Evolutionary conservation across 2,888 invertebrate species (phyloP).

Genomic region (Trypoxylon attenuatum): DNA sequence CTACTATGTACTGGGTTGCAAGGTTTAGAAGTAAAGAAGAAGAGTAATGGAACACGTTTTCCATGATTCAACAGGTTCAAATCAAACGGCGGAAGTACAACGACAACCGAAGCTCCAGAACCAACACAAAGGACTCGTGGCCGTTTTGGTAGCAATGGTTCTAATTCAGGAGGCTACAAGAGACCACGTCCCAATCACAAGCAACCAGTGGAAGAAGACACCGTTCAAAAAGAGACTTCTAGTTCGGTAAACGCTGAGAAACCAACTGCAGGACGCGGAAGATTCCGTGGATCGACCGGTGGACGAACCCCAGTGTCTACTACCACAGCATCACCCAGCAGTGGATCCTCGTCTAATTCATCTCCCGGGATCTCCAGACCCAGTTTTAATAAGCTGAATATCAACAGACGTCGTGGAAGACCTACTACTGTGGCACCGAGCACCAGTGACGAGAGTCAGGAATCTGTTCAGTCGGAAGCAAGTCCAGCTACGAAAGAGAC

Average conservation of each 20-base stretch:
- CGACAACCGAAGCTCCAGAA: constrained; percentile 57
- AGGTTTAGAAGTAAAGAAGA: too few relatives aligned
- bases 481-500: constrained; percentile 30
- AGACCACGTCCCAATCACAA: constrained; percentile 64
- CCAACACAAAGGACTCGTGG: constrained; percentile 61
- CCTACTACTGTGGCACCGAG: constrained; percentile 59
- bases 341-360: constrained; percentile 4
- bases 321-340: constrained; percentile 44
- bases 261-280: constrained; percentile 52
- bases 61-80: constrained; percentile 64
- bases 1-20: too few relatives aligned
- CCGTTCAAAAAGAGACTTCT: constrained; percentile 65
- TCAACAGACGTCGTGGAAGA: constrained; percentile 64
- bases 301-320: constrained; percentile 53
- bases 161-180: constrained; percentile 59
- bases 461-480: constrained; percentile 20
- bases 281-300: constrained; percentile 62
- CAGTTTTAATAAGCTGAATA: constrained; percentile 64
- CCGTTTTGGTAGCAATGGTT: constrained; percentile 59
- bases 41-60: background rate
- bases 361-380: constrained; percentile 56
- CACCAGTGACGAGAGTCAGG: constrained; percentile 49
- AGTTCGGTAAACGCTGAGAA: constrained; percentile 61
- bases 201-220: constrained; percentile 58
- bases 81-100: constrained; percentile 58